Evolutionary conservation across 2,113 vertebrate species (phyloP).

Genomic region (Todiramphus chloris): DNA sequence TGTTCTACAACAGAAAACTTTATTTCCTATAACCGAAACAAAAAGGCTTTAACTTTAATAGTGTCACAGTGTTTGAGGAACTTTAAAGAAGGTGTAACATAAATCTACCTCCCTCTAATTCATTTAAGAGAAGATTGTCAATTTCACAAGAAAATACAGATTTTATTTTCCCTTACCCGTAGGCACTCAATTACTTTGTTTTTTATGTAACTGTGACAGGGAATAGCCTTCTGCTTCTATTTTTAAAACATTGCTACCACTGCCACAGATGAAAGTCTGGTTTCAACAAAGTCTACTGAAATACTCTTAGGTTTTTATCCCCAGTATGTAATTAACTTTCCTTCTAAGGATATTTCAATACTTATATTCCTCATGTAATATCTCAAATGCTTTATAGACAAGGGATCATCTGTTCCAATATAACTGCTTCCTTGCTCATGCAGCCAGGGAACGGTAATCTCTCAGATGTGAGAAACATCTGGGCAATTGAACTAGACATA

Average conservation of each 20-base stretch:
- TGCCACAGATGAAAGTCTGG: not conserved
- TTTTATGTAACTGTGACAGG: not conserved
- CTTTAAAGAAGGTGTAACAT: not conserved
- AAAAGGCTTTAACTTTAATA: not conserved
- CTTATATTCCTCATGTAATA: not conserved
- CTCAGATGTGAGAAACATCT: slow-evolving; percentile 7
- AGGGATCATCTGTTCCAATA: not conserved
- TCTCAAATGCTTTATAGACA: not conserved
- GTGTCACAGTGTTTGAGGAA: not conserved
- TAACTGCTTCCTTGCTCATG: not conserved
- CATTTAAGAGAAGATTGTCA: not conserved
- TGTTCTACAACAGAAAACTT: not conserved
- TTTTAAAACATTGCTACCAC: not conserved
- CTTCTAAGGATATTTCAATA: not conserved
- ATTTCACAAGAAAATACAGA: not conserved
- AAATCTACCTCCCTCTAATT: not conserved
- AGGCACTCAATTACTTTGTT: not conserved
- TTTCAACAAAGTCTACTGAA: not conserved
- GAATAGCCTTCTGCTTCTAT: not conserved
- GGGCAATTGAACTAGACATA: not conserved
- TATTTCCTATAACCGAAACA: not conserved
- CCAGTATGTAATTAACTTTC: not conserved
- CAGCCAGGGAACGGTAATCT: not conserved
- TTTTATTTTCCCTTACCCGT: not conserved
- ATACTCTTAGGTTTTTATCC: not conserved